Percentiles rank a stretch among this genome's conserved stretches.
Conservation (phyloP, 2,888 invertebrate genomes). For the Nematopogon swammerdamellus region DNA sequence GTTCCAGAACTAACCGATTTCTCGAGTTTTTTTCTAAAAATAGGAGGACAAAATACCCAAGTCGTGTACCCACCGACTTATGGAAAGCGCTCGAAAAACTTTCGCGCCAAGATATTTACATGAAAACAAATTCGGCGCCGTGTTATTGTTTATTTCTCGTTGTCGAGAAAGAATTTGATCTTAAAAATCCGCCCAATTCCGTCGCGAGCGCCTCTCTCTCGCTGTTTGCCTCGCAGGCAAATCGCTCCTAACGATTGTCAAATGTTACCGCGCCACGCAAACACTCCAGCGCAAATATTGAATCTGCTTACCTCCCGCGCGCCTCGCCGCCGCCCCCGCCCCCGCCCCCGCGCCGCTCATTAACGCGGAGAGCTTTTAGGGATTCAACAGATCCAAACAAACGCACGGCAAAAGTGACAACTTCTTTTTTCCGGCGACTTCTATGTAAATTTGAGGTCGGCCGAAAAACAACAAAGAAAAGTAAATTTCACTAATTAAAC, state of each 20-base stretch:
- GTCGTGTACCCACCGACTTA: too few relatives aligned
- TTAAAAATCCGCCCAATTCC: conserved; percentile 38
- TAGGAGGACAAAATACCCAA: too few relatives aligned
- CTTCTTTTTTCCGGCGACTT: conserved; percentile 44
- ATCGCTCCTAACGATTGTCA: conserved; percentile 49
- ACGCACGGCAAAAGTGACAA: conserved; percentile 37
- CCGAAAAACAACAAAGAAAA: conserved; percentile 22
- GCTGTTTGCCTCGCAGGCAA: conserved; percentile 41
- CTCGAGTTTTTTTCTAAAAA: too few relatives aligned
- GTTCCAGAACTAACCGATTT: too few relatives aligned
- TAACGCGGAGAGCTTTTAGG: conserved; percentile 44
- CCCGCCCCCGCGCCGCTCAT: conserved; percentile 30
- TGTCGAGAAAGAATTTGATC: conserved; percentile 26
- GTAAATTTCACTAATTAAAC: conserved; percentile 39
- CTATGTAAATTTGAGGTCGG: conserved; percentile 38
- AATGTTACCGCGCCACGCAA: conserved; percentile 47
- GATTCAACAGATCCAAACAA: conserved; percentile 46
- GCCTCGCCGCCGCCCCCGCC: conserved; percentile 1
- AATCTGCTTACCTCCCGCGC: conserved; percentile 19
- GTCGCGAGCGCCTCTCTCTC: conserved; percentile 30
- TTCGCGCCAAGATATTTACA: not conserved
- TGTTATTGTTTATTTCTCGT: conserved; percentile 37
- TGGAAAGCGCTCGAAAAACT: not conserved
- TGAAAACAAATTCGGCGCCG: not conserved
- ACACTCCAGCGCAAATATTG: conserved; percentile 40